phyloP scores from a whole-genome alignment of 2,797 vertebrate genomes.

The Neosilurus hyrtlii region DNA sequence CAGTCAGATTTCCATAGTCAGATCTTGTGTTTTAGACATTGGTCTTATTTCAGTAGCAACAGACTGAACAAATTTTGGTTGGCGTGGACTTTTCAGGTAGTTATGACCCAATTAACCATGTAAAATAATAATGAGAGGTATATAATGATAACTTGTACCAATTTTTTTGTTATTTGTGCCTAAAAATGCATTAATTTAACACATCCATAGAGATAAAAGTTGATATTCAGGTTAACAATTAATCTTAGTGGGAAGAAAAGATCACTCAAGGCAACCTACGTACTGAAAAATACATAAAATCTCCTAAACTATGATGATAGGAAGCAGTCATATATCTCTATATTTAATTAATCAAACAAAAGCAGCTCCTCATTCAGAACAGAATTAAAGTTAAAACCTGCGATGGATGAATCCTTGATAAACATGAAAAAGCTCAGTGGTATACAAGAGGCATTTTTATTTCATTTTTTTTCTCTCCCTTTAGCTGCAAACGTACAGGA shows the following conservation, averaged over 20 bases:
- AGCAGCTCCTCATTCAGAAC: constrained; percentile 25
- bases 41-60: constrained; percentile 1
- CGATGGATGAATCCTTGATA: constrained; percentile 34
- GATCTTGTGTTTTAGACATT: background rate
- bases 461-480: constrained; percentile 24
- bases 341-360: background rate
- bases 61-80: background rate
- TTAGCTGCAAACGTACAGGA: constrained; percentile 48
- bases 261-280: background rate
- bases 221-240: background rate
- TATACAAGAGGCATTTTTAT: constrained; percentile 47
- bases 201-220: background rate
- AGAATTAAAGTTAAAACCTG: background rate
- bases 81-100: background rate
- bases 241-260: background rate
- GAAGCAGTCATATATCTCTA: background rate
- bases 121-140: background rate
- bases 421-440: constrained; percentile 47
- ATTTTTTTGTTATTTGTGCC: background rate
- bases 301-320: background rate
- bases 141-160: background rate
- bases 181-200: background rate
- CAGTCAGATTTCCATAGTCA: background rate
- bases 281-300: background rate
- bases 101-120: background rate